Evolutionary conservation across 1,140 invertebrate species (phyloP).

Genomic region (Diabrotica virgifera): DNA sequence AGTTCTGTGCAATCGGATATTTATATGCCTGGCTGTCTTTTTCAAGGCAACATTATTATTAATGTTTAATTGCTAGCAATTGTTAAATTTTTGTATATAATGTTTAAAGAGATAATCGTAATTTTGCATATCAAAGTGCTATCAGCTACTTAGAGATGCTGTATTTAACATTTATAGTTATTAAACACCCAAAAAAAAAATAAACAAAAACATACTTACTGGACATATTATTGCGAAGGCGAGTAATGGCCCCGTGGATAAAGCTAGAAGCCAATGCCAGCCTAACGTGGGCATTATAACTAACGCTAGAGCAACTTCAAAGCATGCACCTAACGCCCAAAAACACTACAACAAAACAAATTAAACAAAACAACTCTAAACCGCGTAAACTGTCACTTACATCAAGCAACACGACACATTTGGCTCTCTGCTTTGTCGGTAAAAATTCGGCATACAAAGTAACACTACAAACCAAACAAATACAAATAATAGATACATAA

Average conservation of each 20-base stretch:
- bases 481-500: too few relatives aligned
- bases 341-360: constrained; percentile 71
- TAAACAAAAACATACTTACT: constrained; percentile 52
- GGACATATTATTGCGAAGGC: constrained; percentile 78
- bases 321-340: constrained; percentile 91
- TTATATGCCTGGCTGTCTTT: too few relatives aligned
- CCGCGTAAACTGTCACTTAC: constrained; percentile 56
- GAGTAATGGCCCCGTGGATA: constrained; percentile 84
- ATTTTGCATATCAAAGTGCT: too few relatives aligned
- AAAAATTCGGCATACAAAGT: constrained; percentile 96
- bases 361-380: constrained; percentile 21
- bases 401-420: constrained; percentile 92
- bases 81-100: too few relatives aligned
- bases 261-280: constrained; percentile 84
- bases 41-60: too few relatives aligned
- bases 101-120: too few relatives aligned
- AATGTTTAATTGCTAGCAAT: too few relatives aligned
- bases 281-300: constrained; percentile 89
- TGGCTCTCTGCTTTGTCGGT: constrained; percentile 87
- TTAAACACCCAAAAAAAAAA: background rate
- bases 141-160: too few relatives aligned
- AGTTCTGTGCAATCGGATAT: too few relatives aligned
- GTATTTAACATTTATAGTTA: background rate
- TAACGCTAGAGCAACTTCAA: constrained; percentile 87
- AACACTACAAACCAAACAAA: constrained; percentile 60